phyloP scores from a whole-genome alignment of 2,113 vertebrate species.

The Brachyistius frenatus region DNA sequence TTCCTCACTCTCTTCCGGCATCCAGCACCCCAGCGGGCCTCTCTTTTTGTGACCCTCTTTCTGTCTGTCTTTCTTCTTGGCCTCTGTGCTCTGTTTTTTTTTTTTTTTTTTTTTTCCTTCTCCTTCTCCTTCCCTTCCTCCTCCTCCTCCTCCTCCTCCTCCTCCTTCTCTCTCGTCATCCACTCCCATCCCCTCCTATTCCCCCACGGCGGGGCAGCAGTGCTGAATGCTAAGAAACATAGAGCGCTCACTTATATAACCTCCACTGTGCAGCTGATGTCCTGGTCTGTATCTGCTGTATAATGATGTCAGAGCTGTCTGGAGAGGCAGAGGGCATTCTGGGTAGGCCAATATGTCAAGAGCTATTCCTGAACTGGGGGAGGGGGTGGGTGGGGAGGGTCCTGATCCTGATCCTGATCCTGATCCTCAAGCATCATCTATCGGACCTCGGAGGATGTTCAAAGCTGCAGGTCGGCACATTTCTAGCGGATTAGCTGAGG shows the following conservation, averaged over 20 bases:
- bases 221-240: conserved; percentile 64
- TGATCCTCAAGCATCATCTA: not conserved
- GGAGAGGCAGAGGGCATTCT: conserved; percentile 73
- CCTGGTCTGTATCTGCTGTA: conserved; percentile 69
- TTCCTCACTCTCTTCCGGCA: conserved; percentile 68
- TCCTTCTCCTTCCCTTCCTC: not conserved
- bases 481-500: conserved; percentile 15
- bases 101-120: not conserved
- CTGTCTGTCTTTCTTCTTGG: conserved; percentile 61
- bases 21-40: conserved; percentile 67
- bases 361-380: conserved; percentile 52
- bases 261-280: conserved; percentile 71
- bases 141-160: not conserved
- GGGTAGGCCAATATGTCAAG: conserved; percentile 71
- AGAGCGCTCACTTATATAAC: conserved; percentile 80
- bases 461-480: not conserved
- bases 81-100: conserved; percentile 22
- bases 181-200: conserved; percentile 30
- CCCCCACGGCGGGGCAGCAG: conserved; percentile 52
- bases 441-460: not conserved
- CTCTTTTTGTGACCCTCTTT: conserved; percentile 67
- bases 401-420: too few species aligned
- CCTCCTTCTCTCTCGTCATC: not conserved
- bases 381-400: not conserved
- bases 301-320: conserved; percentile 79